A percentile compares a stretch with the other conserved stretches of the same genome.
These are phyloP conservation scores for Hyposoter dolosus DNA, from an alignment of 2,888 invertebrate species.

Conservation along the genomic window DNA sequence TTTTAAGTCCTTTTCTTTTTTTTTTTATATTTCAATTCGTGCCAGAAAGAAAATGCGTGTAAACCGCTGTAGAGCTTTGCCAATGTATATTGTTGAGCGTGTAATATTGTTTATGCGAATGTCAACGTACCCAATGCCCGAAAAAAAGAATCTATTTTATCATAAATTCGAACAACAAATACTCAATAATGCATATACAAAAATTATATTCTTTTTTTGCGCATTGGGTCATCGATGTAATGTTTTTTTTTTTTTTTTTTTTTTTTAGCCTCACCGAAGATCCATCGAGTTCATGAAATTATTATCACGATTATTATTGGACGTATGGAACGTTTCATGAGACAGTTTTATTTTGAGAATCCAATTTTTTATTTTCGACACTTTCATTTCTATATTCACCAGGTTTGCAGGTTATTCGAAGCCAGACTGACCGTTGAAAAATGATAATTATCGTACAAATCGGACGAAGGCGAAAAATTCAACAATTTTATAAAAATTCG, in stretches of 20 bases:
- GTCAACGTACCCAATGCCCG: slow-evolving; percentile 54
- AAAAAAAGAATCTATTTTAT: slow-evolving; percentile 42
- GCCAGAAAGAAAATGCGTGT: slow-evolving; percentile 56
- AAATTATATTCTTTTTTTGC: slow-evolving; percentile 29
- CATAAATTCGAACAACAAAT: slow-evolving; percentile 26
- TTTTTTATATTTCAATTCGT: slow-evolving; percentile 52
- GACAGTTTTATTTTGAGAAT: background rate
- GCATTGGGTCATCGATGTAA: slow-evolving; percentile 62
- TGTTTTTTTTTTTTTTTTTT: slow-evolving; percentile 17
- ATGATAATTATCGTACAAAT: too few species aligned
- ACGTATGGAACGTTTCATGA: background rate
- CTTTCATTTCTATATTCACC: too few species aligned
- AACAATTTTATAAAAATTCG: background rate
- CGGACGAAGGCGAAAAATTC: too few species aligned
- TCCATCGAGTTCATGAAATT: slow-evolving; percentile 29
- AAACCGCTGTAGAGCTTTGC: slow-evolving; percentile 63
- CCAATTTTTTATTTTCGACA: background rate
- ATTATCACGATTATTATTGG: background rate
- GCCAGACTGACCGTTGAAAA: too few species aligned
- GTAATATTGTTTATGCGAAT: slow-evolving; percentile 54
- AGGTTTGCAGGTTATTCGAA: too few species aligned
- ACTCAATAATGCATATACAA: slow-evolving; percentile 14
- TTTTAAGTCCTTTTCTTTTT: slow-evolving; percentile 24
- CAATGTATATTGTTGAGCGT: slow-evolving; percentile 63
- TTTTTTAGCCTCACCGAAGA: slow-evolving; percentile 51